Conservation (phyloP, 2,888 invertebrate genomes). For the Drosophila atroscutellata region DNA sequence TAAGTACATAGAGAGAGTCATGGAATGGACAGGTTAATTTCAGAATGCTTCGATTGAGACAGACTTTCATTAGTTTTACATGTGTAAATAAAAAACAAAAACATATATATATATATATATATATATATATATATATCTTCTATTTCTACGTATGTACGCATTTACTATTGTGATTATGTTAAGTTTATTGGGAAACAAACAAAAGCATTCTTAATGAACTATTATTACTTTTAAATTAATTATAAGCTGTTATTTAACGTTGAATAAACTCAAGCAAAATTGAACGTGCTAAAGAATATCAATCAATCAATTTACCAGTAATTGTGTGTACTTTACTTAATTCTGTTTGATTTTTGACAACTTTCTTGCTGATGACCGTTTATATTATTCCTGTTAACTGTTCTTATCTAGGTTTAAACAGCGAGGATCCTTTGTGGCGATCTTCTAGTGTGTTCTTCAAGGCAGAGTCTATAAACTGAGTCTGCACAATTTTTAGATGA, state of each 20-base stretch:
- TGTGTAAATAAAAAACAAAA: constrained; percentile 40
- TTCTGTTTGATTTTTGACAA: background rate
- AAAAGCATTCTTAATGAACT: constrained; percentile 37
- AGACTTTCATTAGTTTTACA: constrained; percentile 27
- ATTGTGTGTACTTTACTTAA: background rate
- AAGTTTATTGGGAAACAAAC: constrained; percentile 42
- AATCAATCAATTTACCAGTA: background rate
- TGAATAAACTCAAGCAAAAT: constrained; percentile 45
- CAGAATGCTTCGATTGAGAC: constrained; percentile 27
- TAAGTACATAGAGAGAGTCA: constrained; percentile 11
- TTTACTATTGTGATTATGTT: constrained; percentile 54
- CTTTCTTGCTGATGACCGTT: background rate
- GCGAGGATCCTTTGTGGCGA: background rate
- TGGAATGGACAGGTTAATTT: constrained; percentile 6
- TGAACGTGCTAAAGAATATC: constrained; percentile 20
- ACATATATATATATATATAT: background rate
- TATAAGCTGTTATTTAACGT: constrained; percentile 48
- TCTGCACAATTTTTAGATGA: background rate
- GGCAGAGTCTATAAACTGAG: background rate
- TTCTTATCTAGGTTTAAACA: background rate
- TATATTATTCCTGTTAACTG: background rate
- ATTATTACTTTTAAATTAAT: constrained; percentile 45
- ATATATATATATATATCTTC: background rate
- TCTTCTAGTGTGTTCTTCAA: background rate
- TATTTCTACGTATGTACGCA: constrained; percentile 41